A percentile compares a stretch with the other conserved stretches of the same genome.
Conservation (phyloP, 2,113 vertebrate genomes). For the Brachypodius melanocephalos region DNA sequence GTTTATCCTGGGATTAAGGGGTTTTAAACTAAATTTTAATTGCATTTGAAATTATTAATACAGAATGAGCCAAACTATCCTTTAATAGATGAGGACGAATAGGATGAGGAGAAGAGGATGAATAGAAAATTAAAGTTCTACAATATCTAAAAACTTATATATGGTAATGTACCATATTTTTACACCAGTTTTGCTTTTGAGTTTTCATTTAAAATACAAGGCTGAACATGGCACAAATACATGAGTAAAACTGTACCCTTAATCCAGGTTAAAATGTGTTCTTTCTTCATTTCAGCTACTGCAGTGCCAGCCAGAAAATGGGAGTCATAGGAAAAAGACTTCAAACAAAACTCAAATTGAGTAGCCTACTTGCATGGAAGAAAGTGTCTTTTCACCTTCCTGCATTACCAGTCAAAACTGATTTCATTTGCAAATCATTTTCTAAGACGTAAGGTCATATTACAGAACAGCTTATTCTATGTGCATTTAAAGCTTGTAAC, state of each 20-base stretch:
- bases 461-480: neutral
- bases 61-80: neutral
- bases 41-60: neutral
- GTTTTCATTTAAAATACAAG: neutral
- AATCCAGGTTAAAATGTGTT: neutral
- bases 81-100: neutral
- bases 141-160: neutral
- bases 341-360: neutral
- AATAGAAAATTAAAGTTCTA: neutral
- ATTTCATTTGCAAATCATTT: neutral
- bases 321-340: neutral
- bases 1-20: neutral
- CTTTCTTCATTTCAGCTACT: neutral
- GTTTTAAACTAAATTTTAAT: neutral
- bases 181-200: neutral
- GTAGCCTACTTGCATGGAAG: neutral
- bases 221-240: neutral
- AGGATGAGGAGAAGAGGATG: neutral
- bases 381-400: neutral
- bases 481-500: neutral
- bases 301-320: neutral
- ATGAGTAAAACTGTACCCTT: neutral
- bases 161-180: neutral
- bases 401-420: neutral
- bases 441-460: neutral